Evolutionary conservation across 2,888 invertebrate species (phyloP).

Genomic region (Dicyrtomina minuta): DNA sequence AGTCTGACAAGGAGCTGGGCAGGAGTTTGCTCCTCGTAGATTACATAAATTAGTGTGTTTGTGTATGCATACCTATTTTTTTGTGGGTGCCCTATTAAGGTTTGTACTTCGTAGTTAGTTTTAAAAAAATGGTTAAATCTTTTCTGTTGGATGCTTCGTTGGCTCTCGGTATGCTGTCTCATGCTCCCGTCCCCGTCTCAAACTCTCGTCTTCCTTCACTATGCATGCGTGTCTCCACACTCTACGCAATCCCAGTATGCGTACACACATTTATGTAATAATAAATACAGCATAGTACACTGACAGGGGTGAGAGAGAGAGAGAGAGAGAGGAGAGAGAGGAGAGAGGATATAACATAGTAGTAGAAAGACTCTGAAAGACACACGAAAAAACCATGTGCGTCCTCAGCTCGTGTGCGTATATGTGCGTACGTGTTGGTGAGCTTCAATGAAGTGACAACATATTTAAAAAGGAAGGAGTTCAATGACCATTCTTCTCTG

Average conservation of each 20-base stretch:
- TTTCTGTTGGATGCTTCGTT: too few species aligned
- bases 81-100: slow-evolving; percentile 14
- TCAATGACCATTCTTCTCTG: slow-evolving; percentile 34
- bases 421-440: slow-evolving; percentile 13
- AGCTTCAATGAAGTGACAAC: slow-evolving; percentile 10
- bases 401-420: slow-evolving; percentile 14
- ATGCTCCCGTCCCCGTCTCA: too few species aligned
- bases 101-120: too few species aligned
- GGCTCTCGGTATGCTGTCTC: slow-evolving; percentile 9
- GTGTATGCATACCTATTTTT: not conserved
- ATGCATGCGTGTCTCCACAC: too few species aligned
- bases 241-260: slow-evolving; percentile 24
- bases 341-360: too few species aligned
- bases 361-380: too few species aligned
- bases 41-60: slow-evolving; percentile 6
- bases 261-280: slow-evolving; percentile 23
- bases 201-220: too few species aligned
- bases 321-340: too few species aligned
- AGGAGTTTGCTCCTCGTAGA: not conserved
- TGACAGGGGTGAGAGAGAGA: too few species aligned
- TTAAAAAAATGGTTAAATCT: too few species aligned
- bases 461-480: slow-evolving; percentile 29
- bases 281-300: too few species aligned
- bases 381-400: slow-evolving; percentile 27
- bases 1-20: not conserved